phyloP scores from a whole-genome alignment of 2,888 invertebrate species.

The Baronia brevicornis region DNA sequence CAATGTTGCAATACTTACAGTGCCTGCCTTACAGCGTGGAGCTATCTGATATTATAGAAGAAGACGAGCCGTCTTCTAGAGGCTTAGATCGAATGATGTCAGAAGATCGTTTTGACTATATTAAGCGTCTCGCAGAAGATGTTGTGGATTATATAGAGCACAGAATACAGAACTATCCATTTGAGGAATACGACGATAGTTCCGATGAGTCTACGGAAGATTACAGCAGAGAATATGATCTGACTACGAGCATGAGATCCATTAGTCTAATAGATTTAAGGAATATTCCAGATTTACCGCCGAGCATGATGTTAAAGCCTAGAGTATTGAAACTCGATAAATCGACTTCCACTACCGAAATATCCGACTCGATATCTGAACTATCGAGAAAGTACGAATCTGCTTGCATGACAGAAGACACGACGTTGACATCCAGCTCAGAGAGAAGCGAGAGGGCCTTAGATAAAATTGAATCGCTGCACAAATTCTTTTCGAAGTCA shows the following conservation, averaged over 20 bases:
- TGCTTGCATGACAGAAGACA: constrained; percentile 60
- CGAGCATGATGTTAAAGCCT: constrained; percentile 59
- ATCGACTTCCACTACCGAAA: constrained; percentile 62
- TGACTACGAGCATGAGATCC: constrained; percentile 48
- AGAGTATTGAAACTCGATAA: constrained; percentile 55
- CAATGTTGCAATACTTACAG: constrained; percentile 38
- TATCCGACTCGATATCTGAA: constrained; percentile 55
- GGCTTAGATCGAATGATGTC: constrained; percentile 35
- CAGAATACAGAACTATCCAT: constrained; percentile 33
- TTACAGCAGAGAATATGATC: constrained; percentile 44
- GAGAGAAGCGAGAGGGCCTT: constrained; percentile 54
- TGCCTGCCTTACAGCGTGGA: constrained; percentile 57
- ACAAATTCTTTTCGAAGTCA: constrained; percentile 62
- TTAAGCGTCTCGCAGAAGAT: constrained; percentile 46
- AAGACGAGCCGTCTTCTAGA: constrained; percentile 59
- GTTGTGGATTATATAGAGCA: constrained; percentile 50
- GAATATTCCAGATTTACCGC: constrained; percentile 61
- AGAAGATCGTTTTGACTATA: constrained; percentile 38
- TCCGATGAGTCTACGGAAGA: constrained; percentile 38
- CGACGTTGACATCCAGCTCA: constrained; percentile 40
- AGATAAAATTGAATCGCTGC: constrained; percentile 60
- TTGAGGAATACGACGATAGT: constrained; percentile 38
- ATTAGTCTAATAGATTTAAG: constrained; percentile 62
- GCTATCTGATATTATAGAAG: constrained; percentile 62
- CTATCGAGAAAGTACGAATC: constrained; percentile 51